phyloP scores from a whole-genome alignment of 2,888 invertebrate genomes.

The Orthosia gothica region DNA sequence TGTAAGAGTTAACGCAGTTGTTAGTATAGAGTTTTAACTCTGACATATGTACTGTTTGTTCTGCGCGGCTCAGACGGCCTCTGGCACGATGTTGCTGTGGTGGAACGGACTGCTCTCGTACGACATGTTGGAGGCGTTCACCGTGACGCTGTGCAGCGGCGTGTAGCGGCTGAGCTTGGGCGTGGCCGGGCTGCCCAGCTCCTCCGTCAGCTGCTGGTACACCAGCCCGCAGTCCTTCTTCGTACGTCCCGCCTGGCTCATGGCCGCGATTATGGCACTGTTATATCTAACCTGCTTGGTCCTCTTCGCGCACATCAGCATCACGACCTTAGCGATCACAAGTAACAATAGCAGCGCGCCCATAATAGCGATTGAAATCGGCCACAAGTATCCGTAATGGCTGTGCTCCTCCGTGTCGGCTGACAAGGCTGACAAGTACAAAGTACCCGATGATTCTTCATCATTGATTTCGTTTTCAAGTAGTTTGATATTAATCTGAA shows the following conservation, averaged over 20 bases:
- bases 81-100: slow-evolving; percentile 92
- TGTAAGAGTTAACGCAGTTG: slow-evolving; percentile 87
- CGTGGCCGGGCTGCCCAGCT: slow-evolving; percentile 93
- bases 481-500: slow-evolving; percentile 83
- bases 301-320: slow-evolving; percentile 82
- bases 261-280: slow-evolving; percentile 90
- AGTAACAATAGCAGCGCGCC: slow-evolving; percentile 91
- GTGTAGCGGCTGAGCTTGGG: slow-evolving; percentile 93
- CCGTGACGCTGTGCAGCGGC: slow-evolving; percentile 89
- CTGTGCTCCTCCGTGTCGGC: slow-evolving; percentile 84
- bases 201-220: slow-evolving; percentile 95
- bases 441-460: slow-evolving; percentile 69
- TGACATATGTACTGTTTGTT: slow-evolving; percentile 74
- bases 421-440: slow-evolving; percentile 77
- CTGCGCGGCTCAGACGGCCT: slow-evolving; percentile 89
- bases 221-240: slow-evolving; percentile 95
- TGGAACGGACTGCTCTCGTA: slow-evolving; percentile 93
- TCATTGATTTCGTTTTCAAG: slow-evolving; percentile 80
- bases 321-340: slow-evolving; percentile 89
- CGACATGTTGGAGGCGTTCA: slow-evolving; percentile 88
- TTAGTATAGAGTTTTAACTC: slow-evolving; percentile 81
- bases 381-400: slow-evolving; percentile 91
- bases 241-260: slow-evolving; percentile 90
- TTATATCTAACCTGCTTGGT: slow-evolving; percentile 87
- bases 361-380: slow-evolving; percentile 91